Evolutionary conservation across 2,113 vertebrate species (phyloP).

Genomic region (Limanda limanda): DNA sequence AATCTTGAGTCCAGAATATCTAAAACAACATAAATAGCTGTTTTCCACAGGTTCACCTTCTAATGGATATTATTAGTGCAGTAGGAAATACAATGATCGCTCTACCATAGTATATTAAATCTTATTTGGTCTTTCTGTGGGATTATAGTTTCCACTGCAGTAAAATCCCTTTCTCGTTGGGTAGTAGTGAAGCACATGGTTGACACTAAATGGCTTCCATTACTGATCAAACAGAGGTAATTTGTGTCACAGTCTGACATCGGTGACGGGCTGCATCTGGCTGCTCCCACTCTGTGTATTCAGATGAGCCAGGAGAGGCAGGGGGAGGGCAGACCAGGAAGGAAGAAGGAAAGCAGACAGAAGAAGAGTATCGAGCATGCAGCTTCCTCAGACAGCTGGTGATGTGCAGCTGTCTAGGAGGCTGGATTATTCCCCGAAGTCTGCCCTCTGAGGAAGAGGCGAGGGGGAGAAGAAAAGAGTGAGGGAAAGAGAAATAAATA

Average conservation of each 20-base stretch:
- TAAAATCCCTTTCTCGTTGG: slow-evolving; percentile 44
- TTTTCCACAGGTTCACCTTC: neutral
- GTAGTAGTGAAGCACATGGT: slow-evolving; percentile 36
- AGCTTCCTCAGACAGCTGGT: slow-evolving; percentile 73
- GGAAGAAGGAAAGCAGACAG: slow-evolving; percentile 55
- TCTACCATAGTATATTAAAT: slow-evolving; percentile 24
- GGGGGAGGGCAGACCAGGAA: slow-evolving; percentile 44
- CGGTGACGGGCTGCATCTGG: slow-evolving; percentile 72
- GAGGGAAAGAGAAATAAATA: slow-evolving; percentile 47
- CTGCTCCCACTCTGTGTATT: slow-evolving; percentile 62
- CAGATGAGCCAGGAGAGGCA: slow-evolving; percentile 54
- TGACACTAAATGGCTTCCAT: slow-evolving; percentile 73
- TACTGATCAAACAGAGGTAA: slow-evolving; percentile 76
- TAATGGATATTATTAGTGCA: slow-evolving; percentile 7
- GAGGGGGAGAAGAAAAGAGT: slow-evolving; percentile 43
- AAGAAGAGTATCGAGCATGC: slow-evolving; percentile 46
- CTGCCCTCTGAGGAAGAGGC: slow-evolving; percentile 55
- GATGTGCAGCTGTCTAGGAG: slow-evolving; percentile 76
- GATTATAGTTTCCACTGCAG: slow-evolving; percentile 38
- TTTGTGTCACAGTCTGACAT: slow-evolving; percentile 84
- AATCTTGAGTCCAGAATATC: too few species aligned
- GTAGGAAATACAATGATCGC: neutral
- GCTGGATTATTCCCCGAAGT: slow-evolving; percentile 69
- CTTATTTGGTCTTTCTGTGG: slow-evolving; percentile 30
- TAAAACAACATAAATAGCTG: too few species aligned